Percentiles rank a stretch among this genome's conserved stretches.
Conservation (phyloP, 2,888 invertebrate genomes). For the Drosophila formosana region DNA sequence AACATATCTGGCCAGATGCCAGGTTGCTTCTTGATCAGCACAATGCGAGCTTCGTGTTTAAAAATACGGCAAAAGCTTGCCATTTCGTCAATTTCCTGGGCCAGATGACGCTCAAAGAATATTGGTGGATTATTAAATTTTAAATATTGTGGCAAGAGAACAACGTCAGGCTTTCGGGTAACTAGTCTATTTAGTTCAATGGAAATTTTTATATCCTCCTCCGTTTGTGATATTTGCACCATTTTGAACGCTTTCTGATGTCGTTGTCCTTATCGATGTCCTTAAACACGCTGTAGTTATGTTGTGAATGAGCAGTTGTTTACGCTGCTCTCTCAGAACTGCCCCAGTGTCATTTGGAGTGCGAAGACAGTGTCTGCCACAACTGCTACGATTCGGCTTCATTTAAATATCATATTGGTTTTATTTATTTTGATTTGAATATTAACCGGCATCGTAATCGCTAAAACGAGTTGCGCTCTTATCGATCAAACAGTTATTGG, state of each 20-base stretch:
- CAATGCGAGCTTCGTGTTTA: conserved; percentile 83
- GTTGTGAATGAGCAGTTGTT: conserved; percentile 43
- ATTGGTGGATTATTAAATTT: conserved; percentile 85
- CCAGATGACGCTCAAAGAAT: conserved; percentile 84
- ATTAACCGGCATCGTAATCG: conserved; percentile 67
- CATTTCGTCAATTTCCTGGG: conserved; percentile 83
- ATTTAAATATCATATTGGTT: conserved; percentile 61
- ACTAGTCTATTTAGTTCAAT: conserved; percentile 83
- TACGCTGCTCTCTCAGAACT: not conserved
- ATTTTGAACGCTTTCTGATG: conserved; percentile 50
- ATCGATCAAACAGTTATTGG: conserved; percentile 78
- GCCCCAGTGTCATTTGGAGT: conserved; percentile 34
- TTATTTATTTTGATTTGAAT: conserved; percentile 72
- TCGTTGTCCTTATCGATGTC: conserved; percentile 18
- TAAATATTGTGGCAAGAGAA: conserved; percentile 82
- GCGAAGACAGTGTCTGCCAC: conserved; percentile 51
- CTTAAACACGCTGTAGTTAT: conserved; percentile 40
- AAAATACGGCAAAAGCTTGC: conserved; percentile 83
- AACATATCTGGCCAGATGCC: conserved; percentile 84
- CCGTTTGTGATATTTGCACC: conserved; percentile 84
- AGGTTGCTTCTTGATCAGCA: conserved; percentile 79
- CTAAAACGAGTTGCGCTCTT: conserved; percentile 53
- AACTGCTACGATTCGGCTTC: conserved; percentile 32
- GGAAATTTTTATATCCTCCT: conserved; percentile 83
- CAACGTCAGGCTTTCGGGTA: conserved; percentile 83